A percentile compares a stretch with the other conserved stretches of the same genome.
These are phyloP conservation scores for Arnoldichthys spilopterus DNA, from an alignment of 2,797 vertebrate genomes.

Conservation along the genomic window DNA sequence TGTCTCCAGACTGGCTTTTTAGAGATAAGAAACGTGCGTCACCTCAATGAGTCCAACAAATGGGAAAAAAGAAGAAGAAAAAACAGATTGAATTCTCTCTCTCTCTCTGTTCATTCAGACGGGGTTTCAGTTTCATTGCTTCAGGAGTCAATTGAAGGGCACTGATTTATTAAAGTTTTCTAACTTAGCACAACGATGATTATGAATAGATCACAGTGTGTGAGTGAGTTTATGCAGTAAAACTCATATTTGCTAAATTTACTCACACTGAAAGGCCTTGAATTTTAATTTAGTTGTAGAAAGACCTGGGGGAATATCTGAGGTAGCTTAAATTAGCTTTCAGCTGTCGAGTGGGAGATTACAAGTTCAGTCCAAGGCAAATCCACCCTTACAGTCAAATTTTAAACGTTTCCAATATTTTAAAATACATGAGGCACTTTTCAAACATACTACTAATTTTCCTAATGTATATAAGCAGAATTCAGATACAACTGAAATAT, in stretches of 20 bases:
- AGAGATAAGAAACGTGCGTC: conserved; percentile 25
- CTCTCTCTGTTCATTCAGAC: neutral
- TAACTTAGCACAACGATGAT: conserved; percentile 12
- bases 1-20: conserved; percentile 28
- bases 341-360: too few relatives aligned
- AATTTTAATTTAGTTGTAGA: neutral
- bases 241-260: neutral
- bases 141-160: conserved; percentile 30
- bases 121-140: conserved; percentile 7
- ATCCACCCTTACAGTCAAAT: too few relatives aligned
- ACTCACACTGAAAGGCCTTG: neutral
- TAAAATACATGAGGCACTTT: too few relatives aligned
- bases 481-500: too few relatives aligned
- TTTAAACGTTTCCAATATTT: too few relatives aligned
- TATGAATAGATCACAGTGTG: neutral
- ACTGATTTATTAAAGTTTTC: conserved; percentile 22
- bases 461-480: too few relatives aligned
- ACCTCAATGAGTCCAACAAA: conserved; percentile 13
- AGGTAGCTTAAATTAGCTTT: too few relatives aligned
- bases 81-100: conserved; percentile 6
- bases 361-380: too few relatives aligned
- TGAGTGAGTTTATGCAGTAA: too few relatives aligned
- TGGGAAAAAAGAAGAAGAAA: neutral
- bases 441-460: too few relatives aligned
- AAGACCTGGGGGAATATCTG: too few relatives aligned